phyloP scores from a whole-genome alignment of 2,888 invertebrate genomes.

The Rhingia campestris region DNA sequence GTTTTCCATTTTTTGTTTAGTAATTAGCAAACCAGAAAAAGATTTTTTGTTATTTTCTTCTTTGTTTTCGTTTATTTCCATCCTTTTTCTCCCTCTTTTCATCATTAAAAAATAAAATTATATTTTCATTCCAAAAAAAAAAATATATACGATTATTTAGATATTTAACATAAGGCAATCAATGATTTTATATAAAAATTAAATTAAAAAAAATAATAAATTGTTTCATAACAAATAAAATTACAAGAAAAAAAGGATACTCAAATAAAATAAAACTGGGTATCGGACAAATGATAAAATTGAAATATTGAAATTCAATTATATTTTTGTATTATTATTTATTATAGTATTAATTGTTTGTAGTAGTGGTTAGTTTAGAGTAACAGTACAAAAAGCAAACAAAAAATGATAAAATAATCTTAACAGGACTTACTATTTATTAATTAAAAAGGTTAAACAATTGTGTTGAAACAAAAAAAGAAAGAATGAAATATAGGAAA shows the following conservation, averaged over 20 bases:
- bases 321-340: slow-evolving; percentile 20
- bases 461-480: slow-evolving; percentile 53
- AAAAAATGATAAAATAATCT: slow-evolving; percentile 78
- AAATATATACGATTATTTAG: slow-evolving; percentile 43
- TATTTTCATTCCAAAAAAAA: slow-evolving; percentile 51
- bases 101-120: slow-evolving; percentile 55
- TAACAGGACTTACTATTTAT: slow-evolving; percentile 77
- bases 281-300: slow-evolving; percentile 19
- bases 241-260: slow-evolving; percentile 29
- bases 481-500: slow-evolving; percentile 44
- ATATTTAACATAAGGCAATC: slow-evolving; percentile 65
- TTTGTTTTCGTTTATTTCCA: slow-evolving; percentile 56
- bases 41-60: slow-evolving; percentile 33
- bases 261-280: slow-evolving; percentile 29
- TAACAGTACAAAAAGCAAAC: slow-evolving; percentile 75
- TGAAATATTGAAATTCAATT: slow-evolving; percentile 7
- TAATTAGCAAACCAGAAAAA: slow-evolving; percentile 24
- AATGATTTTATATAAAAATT: slow-evolving; percentile 53
- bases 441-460: slow-evolving; percentile 45
- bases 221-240: slow-evolving; percentile 51
- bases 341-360: slow-evolving; percentile 39
- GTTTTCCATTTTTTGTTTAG: neutral
- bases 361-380: slow-evolving; percentile 30
- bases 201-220: slow-evolving; percentile 48
- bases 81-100: slow-evolving; percentile 39